Conservation (phyloP, 2,888 invertebrate genomes). For the Cerastis leucographa region DNA sequence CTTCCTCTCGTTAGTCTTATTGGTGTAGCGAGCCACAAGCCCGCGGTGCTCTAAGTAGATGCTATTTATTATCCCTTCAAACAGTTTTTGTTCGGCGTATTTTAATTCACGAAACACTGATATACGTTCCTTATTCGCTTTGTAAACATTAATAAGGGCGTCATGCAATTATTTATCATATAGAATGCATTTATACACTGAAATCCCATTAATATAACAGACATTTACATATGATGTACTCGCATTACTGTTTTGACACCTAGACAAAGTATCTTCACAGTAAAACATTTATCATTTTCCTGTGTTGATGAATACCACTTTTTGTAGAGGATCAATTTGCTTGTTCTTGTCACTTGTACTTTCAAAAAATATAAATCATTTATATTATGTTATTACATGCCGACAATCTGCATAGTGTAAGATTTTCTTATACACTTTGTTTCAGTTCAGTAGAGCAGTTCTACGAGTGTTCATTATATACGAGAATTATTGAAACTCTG, state of each 20-base stretch:
- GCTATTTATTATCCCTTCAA: constrained; percentile 51
- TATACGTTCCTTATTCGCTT: constrained; percentile 25
- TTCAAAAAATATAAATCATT: constrained; percentile 41
- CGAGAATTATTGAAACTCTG: constrained; percentile 4
- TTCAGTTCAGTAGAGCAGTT: constrained; percentile 38
- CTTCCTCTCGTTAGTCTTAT: constrained; percentile 42
- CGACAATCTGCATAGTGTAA: constrained; percentile 24
- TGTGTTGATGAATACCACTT: constrained; percentile 29
- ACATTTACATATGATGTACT: constrained; percentile 18
- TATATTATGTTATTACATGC: constrained; percentile 37
- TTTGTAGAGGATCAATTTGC: constrained; percentile 35
- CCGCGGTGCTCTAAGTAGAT: constrained; percentile 20
- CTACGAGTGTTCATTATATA: constrained; percentile 3
- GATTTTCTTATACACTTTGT: constrained; percentile 29
- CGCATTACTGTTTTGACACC: constrained; percentile 21
- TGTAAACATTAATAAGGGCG: constrained; percentile 36
- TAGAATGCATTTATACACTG: constrained; percentile 20
- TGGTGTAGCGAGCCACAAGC: constrained; percentile 31
- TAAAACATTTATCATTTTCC: constrained; percentile 43
- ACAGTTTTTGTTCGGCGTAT: constrained; percentile 31
- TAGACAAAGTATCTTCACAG: constrained; percentile 18
- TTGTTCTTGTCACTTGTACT: constrained; percentile 49
- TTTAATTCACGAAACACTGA: constrained; percentile 29
- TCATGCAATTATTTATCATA: constrained; percentile 26
- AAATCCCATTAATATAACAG: constrained; percentile 18